These are phyloP conservation scores for Porites evermanni DNA, from an alignment of 92 coral and sea anemone species.

Conservation along the genomic window DNA sequence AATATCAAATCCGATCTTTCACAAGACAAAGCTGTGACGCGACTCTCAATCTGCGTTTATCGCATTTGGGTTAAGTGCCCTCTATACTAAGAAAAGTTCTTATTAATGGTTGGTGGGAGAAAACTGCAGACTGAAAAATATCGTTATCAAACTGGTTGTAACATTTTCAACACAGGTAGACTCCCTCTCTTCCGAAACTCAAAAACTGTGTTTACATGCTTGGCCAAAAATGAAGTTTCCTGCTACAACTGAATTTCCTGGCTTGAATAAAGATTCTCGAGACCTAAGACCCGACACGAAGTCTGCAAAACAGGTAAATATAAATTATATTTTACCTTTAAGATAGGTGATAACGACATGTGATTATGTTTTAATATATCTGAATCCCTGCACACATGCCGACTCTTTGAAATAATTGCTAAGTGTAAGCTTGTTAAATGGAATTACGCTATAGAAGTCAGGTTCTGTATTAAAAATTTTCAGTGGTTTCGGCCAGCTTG, in stretches of 20 bases:
- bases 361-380: too few relatives aligned
- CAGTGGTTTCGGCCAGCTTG: too few relatives aligned
- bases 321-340: too few relatives aligned
- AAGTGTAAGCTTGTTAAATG: too few relatives aligned
- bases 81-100: neutral
- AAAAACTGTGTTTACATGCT: neutral
- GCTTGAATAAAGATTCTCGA: neutral
- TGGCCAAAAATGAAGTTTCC: neutral
- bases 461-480: too few relatives aligned
- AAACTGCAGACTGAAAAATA: neutral
- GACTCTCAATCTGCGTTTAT: neutral
- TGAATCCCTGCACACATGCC: too few relatives aligned
- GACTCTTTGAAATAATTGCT: too few relatives aligned
- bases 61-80: neutral
- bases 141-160: neutral
- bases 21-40: conserved; percentile 8
- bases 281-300: neutral
- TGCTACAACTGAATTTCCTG: neutral
- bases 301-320: neutral
- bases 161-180: neutral
- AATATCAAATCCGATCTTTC: conserved; percentile 17
- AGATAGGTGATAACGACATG: too few relatives aligned
- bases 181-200: neutral
- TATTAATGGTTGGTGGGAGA: neutral
- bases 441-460: too few relatives aligned